These are phyloP conservation scores for Chorisops tibialis DNA, from an alignment of 2,888 invertebrate species.

Conservation along the genomic window DNA sequence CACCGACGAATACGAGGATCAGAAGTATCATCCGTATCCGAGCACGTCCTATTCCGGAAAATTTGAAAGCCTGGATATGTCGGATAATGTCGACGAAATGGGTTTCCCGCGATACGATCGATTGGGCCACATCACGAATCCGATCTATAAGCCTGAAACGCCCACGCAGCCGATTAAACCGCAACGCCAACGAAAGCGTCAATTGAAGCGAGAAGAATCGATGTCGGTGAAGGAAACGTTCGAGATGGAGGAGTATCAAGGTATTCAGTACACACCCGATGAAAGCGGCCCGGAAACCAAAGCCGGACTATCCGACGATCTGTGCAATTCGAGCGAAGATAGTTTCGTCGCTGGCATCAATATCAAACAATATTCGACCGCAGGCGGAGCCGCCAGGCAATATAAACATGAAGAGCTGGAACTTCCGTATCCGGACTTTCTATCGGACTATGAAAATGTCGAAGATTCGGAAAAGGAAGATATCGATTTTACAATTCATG, in stretches of 20 bases:
- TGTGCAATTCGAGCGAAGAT: slow-evolving; percentile 51
- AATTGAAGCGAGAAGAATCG: slow-evolving; percentile 49
- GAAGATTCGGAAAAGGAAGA: slow-evolving; percentile 62
- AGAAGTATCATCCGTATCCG: slow-evolving; percentile 53
- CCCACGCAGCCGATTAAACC: slow-evolving; percentile 52
- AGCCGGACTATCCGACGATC: slow-evolving; percentile 48
- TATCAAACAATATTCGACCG: slow-evolving; percentile 27
- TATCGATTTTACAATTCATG: slow-evolving; percentile 64
- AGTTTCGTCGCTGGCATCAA: slow-evolving; percentile 42
- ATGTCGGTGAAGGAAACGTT: slow-evolving; percentile 34
- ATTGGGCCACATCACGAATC: slow-evolving; percentile 55
- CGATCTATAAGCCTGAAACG: slow-evolving; percentile 43
- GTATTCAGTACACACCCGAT: slow-evolving; percentile 35
- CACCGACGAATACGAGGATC: slow-evolving; percentile 59
- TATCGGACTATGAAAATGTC: slow-evolving; percentile 56
- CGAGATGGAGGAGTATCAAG: slow-evolving; percentile 35
- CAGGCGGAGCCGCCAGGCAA: slow-evolving; percentile 29
- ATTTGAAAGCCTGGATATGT: slow-evolving; percentile 62
- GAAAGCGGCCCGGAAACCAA: slow-evolving; percentile 49
- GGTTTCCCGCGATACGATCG: slow-evolving; percentile 63
- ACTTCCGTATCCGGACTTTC: slow-evolving; percentile 53
- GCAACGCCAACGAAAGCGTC: slow-evolving; percentile 49
- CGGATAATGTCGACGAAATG: slow-evolving; percentile 65
- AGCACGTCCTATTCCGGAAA: slow-evolving; percentile 43
- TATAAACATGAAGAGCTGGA: slow-evolving; percentile 51